Conservation (phyloP, 2,888 invertebrate species). For the Eupithecia exiguata region DNA sequence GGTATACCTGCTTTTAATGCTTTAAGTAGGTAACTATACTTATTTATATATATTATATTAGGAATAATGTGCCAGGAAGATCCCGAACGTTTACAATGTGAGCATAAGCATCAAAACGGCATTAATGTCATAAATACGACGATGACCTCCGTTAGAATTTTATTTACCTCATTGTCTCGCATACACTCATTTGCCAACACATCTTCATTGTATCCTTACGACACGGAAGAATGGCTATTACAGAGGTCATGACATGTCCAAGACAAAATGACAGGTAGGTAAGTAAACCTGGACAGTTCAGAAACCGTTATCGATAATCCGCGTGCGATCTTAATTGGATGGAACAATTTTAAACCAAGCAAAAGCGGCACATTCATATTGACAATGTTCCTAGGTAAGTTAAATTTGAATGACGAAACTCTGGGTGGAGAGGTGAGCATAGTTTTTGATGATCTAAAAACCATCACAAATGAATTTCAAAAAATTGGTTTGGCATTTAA, state of each 20-base stretch:
- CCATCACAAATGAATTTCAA: too few relatives aligned
- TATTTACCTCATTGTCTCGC: conserved; percentile 38
- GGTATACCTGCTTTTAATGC: too few relatives aligned
- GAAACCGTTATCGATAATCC: background rate
- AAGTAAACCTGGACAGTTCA: background rate
- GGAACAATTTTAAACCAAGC: background rate
- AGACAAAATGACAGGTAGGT: background rate
- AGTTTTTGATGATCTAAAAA: too few relatives aligned
- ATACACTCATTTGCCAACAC: conserved; percentile 28
- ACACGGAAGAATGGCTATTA: conserved; percentile 23
- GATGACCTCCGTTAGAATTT: conserved; percentile 1
- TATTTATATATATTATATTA: too few relatives aligned
- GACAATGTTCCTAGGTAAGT: too few relatives aligned
- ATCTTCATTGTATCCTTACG: conserved; percentile 31
- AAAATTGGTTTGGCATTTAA: too few relatives aligned
- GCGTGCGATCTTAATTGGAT: background rate
- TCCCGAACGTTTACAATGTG: background rate
- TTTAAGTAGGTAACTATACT: too few relatives aligned
- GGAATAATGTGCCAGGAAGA: background rate
- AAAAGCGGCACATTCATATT: too few relatives aligned
- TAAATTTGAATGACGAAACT: too few relatives aligned
- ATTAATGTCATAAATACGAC: conserved; percentile 9
- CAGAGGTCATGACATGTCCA: conserved; percentile 16
- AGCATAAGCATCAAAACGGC: background rate
- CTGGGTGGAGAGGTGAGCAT: too few relatives aligned